Percentiles rank a stretch among this genome's conserved stretches.
Conservation (phyloP, 2,888 invertebrate genomes). For the Scrobipalpa costella region DNA sequence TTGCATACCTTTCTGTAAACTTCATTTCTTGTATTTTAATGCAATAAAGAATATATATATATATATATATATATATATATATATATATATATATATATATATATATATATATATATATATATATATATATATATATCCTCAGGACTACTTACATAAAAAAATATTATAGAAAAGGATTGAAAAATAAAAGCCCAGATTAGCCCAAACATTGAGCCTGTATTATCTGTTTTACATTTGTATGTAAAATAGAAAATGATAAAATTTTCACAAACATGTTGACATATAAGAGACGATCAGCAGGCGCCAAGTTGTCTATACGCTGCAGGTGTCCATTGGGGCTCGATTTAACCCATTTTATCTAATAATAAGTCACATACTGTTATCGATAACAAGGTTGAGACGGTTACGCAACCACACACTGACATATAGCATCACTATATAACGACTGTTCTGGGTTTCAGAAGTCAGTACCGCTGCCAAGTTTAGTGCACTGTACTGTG, state of each 20-base stretch:
- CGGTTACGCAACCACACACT: neutral
- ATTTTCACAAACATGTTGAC: constrained; percentile 1
- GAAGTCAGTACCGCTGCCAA: neutral
- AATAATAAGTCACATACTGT: constrained; percentile 19
- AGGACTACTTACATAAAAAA: constrained; percentile 17
- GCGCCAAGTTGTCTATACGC: constrained; percentile 16
- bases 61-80: too few relatives aligned
- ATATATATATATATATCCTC: too few relatives aligned
- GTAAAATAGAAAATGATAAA: too few relatives aligned
- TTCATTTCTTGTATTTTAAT: too few relatives aligned
- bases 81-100: too few relatives aligned
- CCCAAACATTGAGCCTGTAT: too few relatives aligned
- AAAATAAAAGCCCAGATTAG: neutral
- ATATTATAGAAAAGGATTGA: neutral
- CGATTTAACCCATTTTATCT: constrained; percentile 19
- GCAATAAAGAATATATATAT: too few relatives aligned
- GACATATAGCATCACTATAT: neutral
- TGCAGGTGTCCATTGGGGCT: constrained; percentile 21
- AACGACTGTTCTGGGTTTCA: neutral
- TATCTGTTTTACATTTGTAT: too few relatives aligned
- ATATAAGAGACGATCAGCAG: neutral
- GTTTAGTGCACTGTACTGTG: too few relatives aligned
- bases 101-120: too few relatives aligned
- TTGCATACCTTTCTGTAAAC: too few relatives aligned
- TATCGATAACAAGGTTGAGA: constrained; percentile 11